Conservation (phyloP, 2,797 vertebrate genomes). For the Zenarchopterus dispar region DNA sequence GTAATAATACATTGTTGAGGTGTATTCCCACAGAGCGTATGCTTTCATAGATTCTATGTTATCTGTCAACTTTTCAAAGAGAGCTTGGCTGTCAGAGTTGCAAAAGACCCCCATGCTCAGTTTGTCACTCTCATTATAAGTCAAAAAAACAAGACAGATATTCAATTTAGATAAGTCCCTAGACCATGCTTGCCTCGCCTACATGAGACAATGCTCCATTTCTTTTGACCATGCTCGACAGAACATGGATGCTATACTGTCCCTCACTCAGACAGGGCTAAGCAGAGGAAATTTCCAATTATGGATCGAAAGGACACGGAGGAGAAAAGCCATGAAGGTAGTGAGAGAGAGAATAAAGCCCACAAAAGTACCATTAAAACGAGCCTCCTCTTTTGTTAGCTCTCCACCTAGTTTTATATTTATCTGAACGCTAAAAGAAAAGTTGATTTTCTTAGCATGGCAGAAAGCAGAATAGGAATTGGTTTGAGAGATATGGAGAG, state of each 20-base stretch:
- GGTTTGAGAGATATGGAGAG: conserved; percentile 25
- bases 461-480: conserved; percentile 15
- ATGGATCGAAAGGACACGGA: conserved; percentile 76
- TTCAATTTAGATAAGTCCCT: conserved; percentile 87
- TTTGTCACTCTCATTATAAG: conserved; percentile 80
- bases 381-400: conserved; percentile 55
- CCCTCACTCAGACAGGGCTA: conserved; percentile 73
- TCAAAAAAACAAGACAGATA: conserved; percentile 85
- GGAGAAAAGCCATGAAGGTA: conserved; percentile 58
- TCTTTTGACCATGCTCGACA: conserved; percentile 78
- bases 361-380: conserved; percentile 48
- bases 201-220: conserved; percentile 82
- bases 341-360: conserved; percentile 44
- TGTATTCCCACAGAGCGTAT: conserved; percentile 71
- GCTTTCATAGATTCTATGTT: conserved; percentile 78
- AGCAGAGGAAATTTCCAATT: conserved; percentile 82
- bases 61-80: conserved; percentile 83
- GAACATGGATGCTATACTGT: conserved; percentile 79
- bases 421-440: conserved; percentile 58
- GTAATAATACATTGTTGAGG: conserved; percentile 65
- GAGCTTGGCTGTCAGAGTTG: conserved; percentile 71
- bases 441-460: conserved; percentile 65
- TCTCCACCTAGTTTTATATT: conserved; percentile 52
- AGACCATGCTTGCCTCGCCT: conserved; percentile 73
- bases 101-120: conserved; percentile 72